phyloP scores from a whole-genome alignment of 1,140 invertebrate species.

The Brachionus plicatilis region DNA sequence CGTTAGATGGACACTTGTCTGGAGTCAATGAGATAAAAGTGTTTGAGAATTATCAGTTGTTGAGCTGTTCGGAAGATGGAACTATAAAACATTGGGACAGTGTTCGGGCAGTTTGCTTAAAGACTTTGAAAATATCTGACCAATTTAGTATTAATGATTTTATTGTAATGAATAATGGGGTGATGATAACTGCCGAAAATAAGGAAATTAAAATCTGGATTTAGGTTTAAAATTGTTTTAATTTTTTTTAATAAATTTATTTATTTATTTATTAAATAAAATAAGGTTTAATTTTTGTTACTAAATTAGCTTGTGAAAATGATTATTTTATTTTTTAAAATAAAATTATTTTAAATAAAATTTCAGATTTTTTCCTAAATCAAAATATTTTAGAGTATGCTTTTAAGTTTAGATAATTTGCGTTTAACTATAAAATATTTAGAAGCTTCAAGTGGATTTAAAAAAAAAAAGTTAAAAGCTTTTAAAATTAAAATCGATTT shows the following conservation, averaged over 20 bases:
- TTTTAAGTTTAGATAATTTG: too few relatives aligned
- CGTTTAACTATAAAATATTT: too few relatives aligned
- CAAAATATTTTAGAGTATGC: too few relatives aligned
- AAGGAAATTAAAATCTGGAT: neutral
- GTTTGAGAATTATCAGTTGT: conserved; percentile 5
- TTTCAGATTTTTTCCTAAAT: too few relatives aligned
- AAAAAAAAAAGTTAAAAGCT: too few relatives aligned
- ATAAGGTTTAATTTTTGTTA: neutral
- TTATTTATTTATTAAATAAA: neutral
- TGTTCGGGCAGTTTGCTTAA: neutral
- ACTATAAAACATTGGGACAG: conserved; percentile 13
- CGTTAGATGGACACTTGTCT: neutral
- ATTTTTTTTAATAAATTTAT: neutral
- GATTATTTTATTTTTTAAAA: too few relatives aligned
- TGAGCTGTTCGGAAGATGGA: conserved; percentile 13
- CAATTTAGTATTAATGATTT: neutral
- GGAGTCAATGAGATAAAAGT: neutral
- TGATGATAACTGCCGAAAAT: neutral
- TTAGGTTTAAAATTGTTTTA: neutral
- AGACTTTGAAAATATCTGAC: neutral
- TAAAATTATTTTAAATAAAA: too few relatives aligned
- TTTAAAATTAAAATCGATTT: too few relatives aligned
- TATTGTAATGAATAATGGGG: neutral
- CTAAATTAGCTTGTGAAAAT: too few relatives aligned
- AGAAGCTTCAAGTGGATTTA: too few relatives aligned